These are phyloP conservation scores for Gasteruption jaculator DNA, from an alignment of 2,888 invertebrate genomes.

Conservation along the genomic window DNA sequence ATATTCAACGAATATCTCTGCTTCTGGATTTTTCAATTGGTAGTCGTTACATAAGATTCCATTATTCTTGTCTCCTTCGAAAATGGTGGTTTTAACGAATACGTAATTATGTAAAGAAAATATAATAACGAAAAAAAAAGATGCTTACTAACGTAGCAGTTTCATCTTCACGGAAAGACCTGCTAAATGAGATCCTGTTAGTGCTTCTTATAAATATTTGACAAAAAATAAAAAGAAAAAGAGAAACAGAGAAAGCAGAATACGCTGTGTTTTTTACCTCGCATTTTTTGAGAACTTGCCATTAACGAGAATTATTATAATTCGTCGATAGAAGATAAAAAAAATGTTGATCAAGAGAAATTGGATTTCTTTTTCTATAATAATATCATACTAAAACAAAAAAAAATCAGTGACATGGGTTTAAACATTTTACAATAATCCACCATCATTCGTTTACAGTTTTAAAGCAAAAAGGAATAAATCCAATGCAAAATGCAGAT, in stretches of 20 bases:
- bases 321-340: slow-evolving; percentile 32
- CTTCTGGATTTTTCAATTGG: slow-evolving; percentile 37
- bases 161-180: too few relatives aligned
- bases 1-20: slow-evolving; percentile 29
- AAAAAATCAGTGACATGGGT: slow-evolving; percentile 29
- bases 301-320: slow-evolving; percentile 33
- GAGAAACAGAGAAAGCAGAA: too few relatives aligned
- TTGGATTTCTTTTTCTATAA: slow-evolving; percentile 37
- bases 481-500: slow-evolving; percentile 52
- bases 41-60: slow-evolving; percentile 32
- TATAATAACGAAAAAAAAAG: too few relatives aligned
- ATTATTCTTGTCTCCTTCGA: slow-evolving; percentile 29
- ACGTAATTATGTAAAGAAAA: slow-evolving; percentile 36
- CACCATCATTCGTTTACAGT: slow-evolving; percentile 60
- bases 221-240: too few relatives aligned
- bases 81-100: slow-evolving; percentile 31
- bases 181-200: too few relatives aligned
- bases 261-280: too few relatives aligned
- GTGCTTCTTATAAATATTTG: too few relatives aligned
- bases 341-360: slow-evolving; percentile 22
- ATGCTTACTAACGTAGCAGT: too few relatives aligned
- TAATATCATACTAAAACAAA: too few relatives aligned
- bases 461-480: slow-evolving; percentile 67
- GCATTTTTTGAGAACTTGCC: too few relatives aligned
- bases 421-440: slow-evolving; percentile 42